Evolutionary conservation across 1,140 invertebrate species (phyloP), one percentile per base, ranked within the genome.

Genomic region (Zaprionus ghesquierei): DNA sequence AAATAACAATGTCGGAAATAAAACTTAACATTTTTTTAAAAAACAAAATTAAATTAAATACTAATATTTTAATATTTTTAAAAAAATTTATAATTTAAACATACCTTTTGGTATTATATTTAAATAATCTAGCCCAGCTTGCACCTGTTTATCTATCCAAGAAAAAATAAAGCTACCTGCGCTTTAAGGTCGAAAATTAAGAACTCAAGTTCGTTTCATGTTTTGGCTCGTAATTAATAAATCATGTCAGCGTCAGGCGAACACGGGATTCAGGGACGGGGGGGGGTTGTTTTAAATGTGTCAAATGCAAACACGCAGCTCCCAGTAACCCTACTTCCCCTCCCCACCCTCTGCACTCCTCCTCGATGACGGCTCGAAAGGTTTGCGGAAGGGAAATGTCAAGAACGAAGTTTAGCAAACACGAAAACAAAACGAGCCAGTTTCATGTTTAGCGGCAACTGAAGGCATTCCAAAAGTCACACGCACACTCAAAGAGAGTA

Each of bases 141-240:
- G 20, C 35, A 20, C n/a, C 61, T 23, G 38, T 22, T n/a, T 27
- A 2, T 13, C 9, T 31, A 8, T 15, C 0, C 2, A 2, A n/a
- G n/a, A n/a, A 20, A 12, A n/a, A 54, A 54, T 20, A 25, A 65
- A 61, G 23, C 25, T 8, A 51, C 35, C 62, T 64, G 29, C 29
- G 79, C 68, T 89, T 79, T 72, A 87, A 84, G 82, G 61, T 84
- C 65, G 71, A 84, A n/a, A 89, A 85, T 87, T 89, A 87, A 87
- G 84, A 87, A 77, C 79, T 87, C 85, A 89, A 87, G 84, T 89
- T 89, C 84, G 84, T 84, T 87, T 87, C 84, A 89, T 84, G 84
- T 87, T 84, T 89, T 33, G 60, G 59, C 63, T 69, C 46, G 69
- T 80, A 87, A 87, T 84, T 89, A 89, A 87, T 87, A 87, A 87